A percentile compares a stretch with the other conserved stretches of the same genome.
phyloP scores from a whole-genome alignment of 2,113 vertebrate species.

The Phoxinus phoxinus region DNA sequence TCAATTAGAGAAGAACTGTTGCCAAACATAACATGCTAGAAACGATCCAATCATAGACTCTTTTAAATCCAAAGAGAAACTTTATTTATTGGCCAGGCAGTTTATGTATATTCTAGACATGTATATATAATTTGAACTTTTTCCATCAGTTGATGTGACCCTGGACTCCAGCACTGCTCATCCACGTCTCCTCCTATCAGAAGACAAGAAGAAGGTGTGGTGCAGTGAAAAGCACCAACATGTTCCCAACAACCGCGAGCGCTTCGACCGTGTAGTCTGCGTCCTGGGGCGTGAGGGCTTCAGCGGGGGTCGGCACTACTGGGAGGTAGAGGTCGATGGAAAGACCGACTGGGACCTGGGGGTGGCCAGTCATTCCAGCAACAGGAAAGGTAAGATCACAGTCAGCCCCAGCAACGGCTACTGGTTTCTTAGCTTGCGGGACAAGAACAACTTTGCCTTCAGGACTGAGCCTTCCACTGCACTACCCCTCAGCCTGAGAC shows the following conservation, averaged over 20 bases:
- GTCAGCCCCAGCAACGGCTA: slow-evolving; percentile 74
- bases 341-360: slow-evolving; percentile 80
- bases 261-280: slow-evolving; percentile 73
- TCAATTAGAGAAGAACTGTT: too few species aligned
- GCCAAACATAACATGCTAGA: too few species aligned
- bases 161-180: slow-evolving; percentile 71
- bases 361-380: slow-evolving; percentile 67
- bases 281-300: slow-evolving; percentile 73
- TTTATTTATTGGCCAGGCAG: too few species aligned
- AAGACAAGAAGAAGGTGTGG: slow-evolving; percentile 72
- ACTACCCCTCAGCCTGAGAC: slow-evolving; percentile 50
- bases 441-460: slow-evolving; percentile 70
- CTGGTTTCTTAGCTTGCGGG: slow-evolving; percentile 77
- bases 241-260: slow-evolving; percentile 64
- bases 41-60: too few species aligned
- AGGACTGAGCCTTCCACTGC: slow-evolving; percentile 61
- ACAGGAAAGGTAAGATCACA: slow-evolving; percentile 75
- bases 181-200: slow-evolving; percentile 72
- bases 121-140: background rate
- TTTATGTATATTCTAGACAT: background rate
- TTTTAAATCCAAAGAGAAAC: too few species aligned
- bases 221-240: slow-evolving; percentile 64
- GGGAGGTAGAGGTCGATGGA: slow-evolving; percentile 76
- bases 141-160: slow-evolving; percentile 68
- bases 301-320: slow-evolving; percentile 72